Evolutionary conservation across 2,113 vertebrate genomes (phyloP).

Genomic region (Tachysurus vachellii): DNA sequence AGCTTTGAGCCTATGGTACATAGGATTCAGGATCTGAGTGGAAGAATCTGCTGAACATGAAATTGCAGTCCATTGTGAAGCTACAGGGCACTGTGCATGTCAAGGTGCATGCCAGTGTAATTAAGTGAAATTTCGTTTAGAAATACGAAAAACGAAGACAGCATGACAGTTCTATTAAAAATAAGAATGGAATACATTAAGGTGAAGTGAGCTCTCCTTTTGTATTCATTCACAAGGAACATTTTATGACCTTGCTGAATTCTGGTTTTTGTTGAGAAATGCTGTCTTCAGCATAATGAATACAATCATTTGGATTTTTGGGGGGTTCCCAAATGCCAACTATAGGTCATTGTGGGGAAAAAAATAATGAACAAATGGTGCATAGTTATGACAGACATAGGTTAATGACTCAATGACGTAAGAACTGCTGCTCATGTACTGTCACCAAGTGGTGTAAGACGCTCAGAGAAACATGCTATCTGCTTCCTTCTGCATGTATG

Average conservation of each 20-base stretch:
- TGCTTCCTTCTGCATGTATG: background rate
- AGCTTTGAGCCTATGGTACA: constrained; percentile 23
- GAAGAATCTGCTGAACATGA: constrained; percentile 21
- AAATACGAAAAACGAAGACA: constrained; percentile 3
- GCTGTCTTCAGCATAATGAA: constrained; percentile 2
- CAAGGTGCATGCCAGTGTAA: constrained; percentile 35
- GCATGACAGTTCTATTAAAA: constrained; percentile 33
- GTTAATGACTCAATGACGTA: background rate
- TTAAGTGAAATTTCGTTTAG: constrained; percentile 44
- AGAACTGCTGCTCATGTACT: background rate
- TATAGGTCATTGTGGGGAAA: constrained; percentile 2
- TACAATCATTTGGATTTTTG: background rate
- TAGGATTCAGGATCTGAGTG: constrained; percentile 17
- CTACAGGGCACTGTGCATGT: constrained; percentile 17
- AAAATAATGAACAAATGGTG: background rate
- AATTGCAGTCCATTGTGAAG: constrained; percentile 36
- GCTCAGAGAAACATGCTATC: background rate
- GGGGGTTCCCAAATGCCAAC: background rate
- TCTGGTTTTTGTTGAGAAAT: constrained; percentile 8
- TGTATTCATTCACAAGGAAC: constrained; percentile 26
- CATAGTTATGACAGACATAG: background rate
- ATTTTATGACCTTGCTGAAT: constrained; percentile 21
- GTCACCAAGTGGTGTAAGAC: background rate
- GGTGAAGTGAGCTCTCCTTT: constrained; percentile 22
- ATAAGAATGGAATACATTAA: constrained; percentile 33